Percentiles rank a stretch among this genome's conserved stretches.
Conservation (phyloP, 2,797 vertebrate genomes). For the Numenius phaeopus region DNA sequence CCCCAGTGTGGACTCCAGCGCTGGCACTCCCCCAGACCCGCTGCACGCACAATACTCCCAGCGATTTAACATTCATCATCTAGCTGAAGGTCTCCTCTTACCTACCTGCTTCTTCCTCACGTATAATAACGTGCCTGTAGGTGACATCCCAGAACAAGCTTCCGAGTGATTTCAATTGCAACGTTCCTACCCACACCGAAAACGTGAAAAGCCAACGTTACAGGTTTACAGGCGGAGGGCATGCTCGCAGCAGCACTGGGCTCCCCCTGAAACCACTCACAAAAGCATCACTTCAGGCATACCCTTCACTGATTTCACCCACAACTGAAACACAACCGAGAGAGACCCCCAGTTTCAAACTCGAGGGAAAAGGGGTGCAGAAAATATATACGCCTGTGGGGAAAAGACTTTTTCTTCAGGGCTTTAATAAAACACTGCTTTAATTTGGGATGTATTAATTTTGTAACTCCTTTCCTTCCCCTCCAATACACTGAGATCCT, state of each 20-base stretch:
- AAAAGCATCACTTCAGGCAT: neutral
- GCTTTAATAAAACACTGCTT: neutral
- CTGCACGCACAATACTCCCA: neutral
- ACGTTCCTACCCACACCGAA: neutral
- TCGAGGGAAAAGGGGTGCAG: neutral
- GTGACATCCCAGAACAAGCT: neutral
- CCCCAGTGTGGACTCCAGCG: neutral
- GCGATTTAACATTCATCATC: neutral
- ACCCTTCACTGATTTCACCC: neutral
- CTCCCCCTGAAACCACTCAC: neutral
- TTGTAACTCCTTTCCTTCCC: neutral
- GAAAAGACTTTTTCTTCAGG: neutral
- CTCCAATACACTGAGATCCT: neutral
- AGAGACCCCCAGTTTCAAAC: neutral
- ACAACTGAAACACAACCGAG: neutral
- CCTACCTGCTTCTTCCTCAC: neutral
- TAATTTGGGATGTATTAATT: neutral
- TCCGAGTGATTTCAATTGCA: neutral
- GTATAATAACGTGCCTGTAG: accelerated
- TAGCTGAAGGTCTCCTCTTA: neutral
- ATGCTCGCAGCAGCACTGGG: neutral
- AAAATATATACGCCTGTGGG: neutral
- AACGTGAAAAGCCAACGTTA: accelerated
- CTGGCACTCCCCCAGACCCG: neutral
- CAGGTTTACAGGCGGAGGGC: neutral